phyloP scores from a whole-genome alignment of 2,113 vertebrate genomes.

The Indicator maculatus region DNA sequence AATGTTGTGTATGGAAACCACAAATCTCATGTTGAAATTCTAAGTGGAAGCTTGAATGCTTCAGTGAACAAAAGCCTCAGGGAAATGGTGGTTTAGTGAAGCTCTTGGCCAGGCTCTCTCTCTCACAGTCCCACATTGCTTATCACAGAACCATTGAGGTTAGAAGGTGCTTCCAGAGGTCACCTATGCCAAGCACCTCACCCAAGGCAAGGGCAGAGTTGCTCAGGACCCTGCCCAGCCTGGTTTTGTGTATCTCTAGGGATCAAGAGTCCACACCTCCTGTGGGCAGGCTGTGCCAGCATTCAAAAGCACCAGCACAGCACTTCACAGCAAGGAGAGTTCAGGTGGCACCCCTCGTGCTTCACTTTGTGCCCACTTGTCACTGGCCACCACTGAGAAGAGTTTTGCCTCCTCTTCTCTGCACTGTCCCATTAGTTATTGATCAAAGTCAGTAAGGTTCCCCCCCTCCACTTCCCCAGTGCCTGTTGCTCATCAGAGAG shows the following conservation, averaged over 20 bases:
- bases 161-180: too few species aligned
- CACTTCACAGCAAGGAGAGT: not conserved
- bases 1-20: not conserved
- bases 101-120: not conserved
- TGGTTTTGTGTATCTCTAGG: not conserved
- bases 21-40: not conserved
- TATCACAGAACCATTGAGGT: too few species aligned
- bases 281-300: not conserved
- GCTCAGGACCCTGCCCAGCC: too few species aligned
- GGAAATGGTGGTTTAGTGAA: not conserved
- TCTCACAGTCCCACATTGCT: not conserved
- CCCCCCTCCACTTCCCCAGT: not conserved
- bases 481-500: not conserved
- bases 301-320: not conserved
- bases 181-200: too few species aligned
- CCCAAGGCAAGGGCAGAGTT: too few species aligned
- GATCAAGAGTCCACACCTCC: not conserved
- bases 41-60: not conserved
- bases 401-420: not conserved
- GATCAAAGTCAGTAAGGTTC: too few species aligned
- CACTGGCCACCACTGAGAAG: too few species aligned
- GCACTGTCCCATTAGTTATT: not conserved
- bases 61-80: not conserved
- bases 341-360: not conserved
- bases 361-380: not conserved